Base-by-base conservation (phyloP, 2,113 vertebrate species). In the Circaetus gallicus region DNA sequence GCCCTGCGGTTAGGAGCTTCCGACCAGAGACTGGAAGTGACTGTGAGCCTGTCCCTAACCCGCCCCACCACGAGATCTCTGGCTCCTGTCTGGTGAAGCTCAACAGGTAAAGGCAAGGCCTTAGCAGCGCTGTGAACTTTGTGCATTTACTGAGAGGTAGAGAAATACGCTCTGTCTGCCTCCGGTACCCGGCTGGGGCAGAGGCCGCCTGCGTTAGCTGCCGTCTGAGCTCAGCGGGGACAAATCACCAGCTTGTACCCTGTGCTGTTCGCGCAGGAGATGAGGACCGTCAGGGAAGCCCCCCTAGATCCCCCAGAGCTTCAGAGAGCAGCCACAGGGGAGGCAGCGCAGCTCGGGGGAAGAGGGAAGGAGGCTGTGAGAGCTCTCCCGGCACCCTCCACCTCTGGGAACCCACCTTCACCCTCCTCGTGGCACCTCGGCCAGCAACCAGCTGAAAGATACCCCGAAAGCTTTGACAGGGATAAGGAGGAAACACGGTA, bases 141-240 rank as follows among this genome's bases (percentile, higher is more conserved):
- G 31, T 43, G 58, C 7, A 20, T 32, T 53, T 71, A 25, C 38
- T 34, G n/a, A 47, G n/a, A 67, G 34, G 7, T 15, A 62, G 32
- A n/a, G 53, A 56, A 56, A 32, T 12, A 24, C 0, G n/a, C 31
- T 50, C 49, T 13, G 10, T 17, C 66, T 24, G 72, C 16, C 47
- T 28, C 78, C 1, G 1, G 31, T 52, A 59, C 22, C 53, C 1
- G 3, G 52, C 58, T 55, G 42, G 53, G 26, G 28, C 69, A 72
- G 56, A 19, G 8, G 50, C 45, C 2, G 1, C 40, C 42, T 50
- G 52, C 72, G 55, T 82, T 29, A 77, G 50, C 50, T 2, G 1
- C 34, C 31, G 6, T 19, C 31, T 0, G 2, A 56, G 22, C 58
- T 42, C 1, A 0, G 53, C 0, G 0, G n/a, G 28, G 31, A 69